Conservation (phyloP, 2,888 invertebrate genomes). For the Athetis lepigone region DNA sequence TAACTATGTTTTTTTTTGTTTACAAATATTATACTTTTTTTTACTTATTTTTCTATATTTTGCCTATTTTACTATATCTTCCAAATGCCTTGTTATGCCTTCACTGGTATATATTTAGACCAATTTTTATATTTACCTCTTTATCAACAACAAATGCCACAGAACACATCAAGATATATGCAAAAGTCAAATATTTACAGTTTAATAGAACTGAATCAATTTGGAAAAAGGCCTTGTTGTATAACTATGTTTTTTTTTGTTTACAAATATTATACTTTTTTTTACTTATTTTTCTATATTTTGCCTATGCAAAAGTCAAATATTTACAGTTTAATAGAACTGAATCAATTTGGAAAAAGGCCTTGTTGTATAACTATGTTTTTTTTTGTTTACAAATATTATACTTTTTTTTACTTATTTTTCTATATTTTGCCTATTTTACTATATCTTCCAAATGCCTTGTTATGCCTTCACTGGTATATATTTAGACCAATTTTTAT, state of each 20-base stretch:
- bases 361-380: constrained; percentile 10
- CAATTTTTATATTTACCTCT: constrained; percentile 58
- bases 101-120: constrained; percentile 61
- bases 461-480: constrained; percentile 62
- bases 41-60: constrained; percentile 31
- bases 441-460: constrained; percentile 53
- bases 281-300: constrained; percentile 31
- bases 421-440: constrained; percentile 33
- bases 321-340: no score
- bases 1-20: constrained; percentile 30
- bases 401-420: constrained; percentile 33
- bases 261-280: constrained; percentile 35
- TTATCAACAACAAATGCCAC: constrained; percentile 55
- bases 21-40: constrained; percentile 35
- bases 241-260: constrained; percentile 27
- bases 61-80: constrained; percentile 38
- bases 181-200: constrained; percentile 60
- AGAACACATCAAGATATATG: constrained; percentile 60
- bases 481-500: constrained; percentile 55
- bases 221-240: constrained; percentile 11
- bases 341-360: constrained; percentile 13
- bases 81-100: constrained; percentile 57
- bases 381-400: constrained; percentile 39
- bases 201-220: constrained; percentile 3
- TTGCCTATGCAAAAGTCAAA: no score